phyloP scores from a whole-genome alignment of 2,797 vertebrate genomes.

The Orientallactaga sibirica region DNA sequence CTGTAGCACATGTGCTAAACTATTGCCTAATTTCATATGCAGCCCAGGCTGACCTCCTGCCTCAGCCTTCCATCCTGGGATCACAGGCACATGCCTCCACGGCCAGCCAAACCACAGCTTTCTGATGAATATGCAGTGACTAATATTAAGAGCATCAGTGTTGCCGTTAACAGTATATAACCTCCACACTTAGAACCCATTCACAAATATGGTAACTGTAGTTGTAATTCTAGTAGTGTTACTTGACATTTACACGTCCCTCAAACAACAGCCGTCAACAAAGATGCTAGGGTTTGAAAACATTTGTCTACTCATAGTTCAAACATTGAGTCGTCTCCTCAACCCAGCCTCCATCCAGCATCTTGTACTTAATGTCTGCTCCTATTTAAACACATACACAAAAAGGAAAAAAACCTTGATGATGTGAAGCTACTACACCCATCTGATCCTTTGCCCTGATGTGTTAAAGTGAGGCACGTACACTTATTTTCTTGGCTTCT shows the following conservation, averaged over 20 bases:
- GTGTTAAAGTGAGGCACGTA: background rate
- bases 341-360: background rate
- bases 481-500: constrained; percentile 91
- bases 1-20: constrained; percentile 15
- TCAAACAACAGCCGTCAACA: background rate
- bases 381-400: background rate
- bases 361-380: background rate
- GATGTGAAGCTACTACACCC: background rate
- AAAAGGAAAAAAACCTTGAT: background rate
- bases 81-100: background rate
- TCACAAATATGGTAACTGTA: background rate
- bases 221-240: constrained; percentile 70
- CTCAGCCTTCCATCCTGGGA: background rate
- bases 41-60: background rate
- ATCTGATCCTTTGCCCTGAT: background rate
- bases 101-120: background rate
- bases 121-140: background rate
- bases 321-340: background rate
- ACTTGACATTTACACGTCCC: background rate
- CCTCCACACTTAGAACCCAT: background rate
- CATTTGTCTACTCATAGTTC: background rate
- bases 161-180: background rate
- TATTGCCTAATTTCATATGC: background rate
- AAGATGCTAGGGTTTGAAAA: background rate
- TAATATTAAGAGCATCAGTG: constrained; percentile 17